Evolutionary conservation across 2,113 vertebrate species (phyloP).

Genomic region (Neodon shergylaensis): DNA sequence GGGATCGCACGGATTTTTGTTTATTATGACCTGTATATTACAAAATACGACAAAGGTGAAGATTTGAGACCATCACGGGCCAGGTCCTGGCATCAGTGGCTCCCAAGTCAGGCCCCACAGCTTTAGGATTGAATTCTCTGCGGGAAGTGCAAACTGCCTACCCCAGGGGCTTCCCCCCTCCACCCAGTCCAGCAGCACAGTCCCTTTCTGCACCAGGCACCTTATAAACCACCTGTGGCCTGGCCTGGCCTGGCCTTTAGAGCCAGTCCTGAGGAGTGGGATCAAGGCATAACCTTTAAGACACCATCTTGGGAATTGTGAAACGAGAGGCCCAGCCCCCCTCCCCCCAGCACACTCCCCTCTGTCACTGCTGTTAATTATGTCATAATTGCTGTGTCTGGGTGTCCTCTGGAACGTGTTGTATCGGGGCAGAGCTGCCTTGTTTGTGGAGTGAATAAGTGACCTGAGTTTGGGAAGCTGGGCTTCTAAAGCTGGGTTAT

Average conservation of each 20-base stretch:
- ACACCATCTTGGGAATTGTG: not conserved
- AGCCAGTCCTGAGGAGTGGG: not conserved
- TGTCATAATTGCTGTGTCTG: too few species aligned
- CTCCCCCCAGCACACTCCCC: not conserved
- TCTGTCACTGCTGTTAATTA: not conserved
- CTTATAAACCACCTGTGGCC: not conserved
- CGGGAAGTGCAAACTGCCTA: not conserved
- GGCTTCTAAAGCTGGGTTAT: not conserved
- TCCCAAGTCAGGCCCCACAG: not conserved
- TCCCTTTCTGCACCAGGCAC: not conserved
- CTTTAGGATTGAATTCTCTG: not conserved
- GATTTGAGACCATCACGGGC: not conserved
- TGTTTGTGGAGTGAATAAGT: not conserved
- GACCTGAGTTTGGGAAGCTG: not conserved
- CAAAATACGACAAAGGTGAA: not conserved
- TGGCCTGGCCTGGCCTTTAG: not conserved
- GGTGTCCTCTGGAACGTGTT: not conserved
- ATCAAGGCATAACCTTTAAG: not conserved
- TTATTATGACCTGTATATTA: not conserved
- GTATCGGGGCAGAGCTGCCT: not conserved
- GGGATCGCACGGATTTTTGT: too few species aligned
- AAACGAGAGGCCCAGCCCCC: not conserved
- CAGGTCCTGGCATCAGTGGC: not conserved
- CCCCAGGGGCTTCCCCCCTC: not conserved
- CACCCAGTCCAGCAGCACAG: not conserved